Base-by-base conservation (phyloP, 2,797 vertebrate species). In the Myiotriccus ornatus region DNA sequence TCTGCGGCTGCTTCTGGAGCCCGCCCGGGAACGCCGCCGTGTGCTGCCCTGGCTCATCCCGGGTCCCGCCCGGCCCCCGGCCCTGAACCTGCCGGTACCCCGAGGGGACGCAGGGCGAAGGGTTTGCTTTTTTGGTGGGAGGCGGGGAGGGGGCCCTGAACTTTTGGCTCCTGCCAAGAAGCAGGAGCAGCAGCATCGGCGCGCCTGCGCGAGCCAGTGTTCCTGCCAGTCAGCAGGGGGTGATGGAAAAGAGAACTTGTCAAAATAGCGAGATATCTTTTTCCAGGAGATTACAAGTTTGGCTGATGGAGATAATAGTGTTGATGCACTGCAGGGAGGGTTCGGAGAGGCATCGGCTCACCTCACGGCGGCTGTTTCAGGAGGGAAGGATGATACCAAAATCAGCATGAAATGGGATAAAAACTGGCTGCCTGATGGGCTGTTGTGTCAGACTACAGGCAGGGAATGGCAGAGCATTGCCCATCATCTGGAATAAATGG, bases 231-330 rank as follows among this genome's bases (percentile, higher is more conserved):
- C 92, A 4, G 90, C 15, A 22, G 86, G 80, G 41, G 88, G 88
- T 34, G 90, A 90, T 84, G 92, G 65, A 84, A 39, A 57, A 82
- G 80, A 76, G 86, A 92, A 84, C 92, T 76, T 96, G 96, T 94
- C 94, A 96, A 96, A 96, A 96, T 96, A 95, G 68, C 28, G 4
- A 93, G 92, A 21, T 81, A 81, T 94, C 78, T 87, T 91, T 92
- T 85, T 93, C 62, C 92, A 76, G 93, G 80, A 94, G 92, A 94
- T 96, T 96, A 76, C 92, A 82, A 89, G 95, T 95, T 96, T 94
- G 96, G 84, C 89, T 96, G 96, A 75, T 90, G 84, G 84, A 90
- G 92, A 90, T 92, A 92, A 95, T 86, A 90, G 84, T 90, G 95
- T 93, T 95, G 96, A 68, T 7, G 74, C 23, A 12, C 88, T 35